Base-by-base conservation (phyloP, 2,797 vertebrate species). In the Ciconia nigra region DNA sequence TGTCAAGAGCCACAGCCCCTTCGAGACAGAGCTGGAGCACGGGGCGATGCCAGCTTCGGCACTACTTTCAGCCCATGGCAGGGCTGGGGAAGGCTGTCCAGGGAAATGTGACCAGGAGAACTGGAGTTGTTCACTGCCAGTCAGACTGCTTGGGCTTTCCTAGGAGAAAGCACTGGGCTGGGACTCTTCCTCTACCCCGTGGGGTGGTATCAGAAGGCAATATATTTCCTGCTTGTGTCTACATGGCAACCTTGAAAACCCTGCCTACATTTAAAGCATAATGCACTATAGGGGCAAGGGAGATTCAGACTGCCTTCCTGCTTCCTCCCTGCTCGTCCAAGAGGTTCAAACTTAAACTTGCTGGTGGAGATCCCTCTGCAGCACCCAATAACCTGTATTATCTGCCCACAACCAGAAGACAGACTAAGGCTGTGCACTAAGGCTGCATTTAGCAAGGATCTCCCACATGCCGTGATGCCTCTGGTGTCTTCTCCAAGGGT, bases 41-140 rank as follows among this genome's bases (percentile, higher is more conserved):
- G 5, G 62, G 17, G 12, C 2, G 0, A 11, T 28, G 42, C 44
- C 1, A 0, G 26, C 2, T 2, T 39, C 5, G 4, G 72, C 59
- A 28, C 8, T 35, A 0, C 46, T 52, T 41, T 29, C 51, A 39
- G 59, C 46, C 73, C 20, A 10, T 3, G 3, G 35, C 16, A 37
- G 5, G 33, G 10, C 42, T 35, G 71, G 69, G 21, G 13, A 35
- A 69, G 33, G 78, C 52, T 65, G 41, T 5, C 37, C 0, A 3
- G 31, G 35, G 31, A 55, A 77, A 39, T 0, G 3, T 13, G 28
- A 51, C 35, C n/a, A 12, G 54, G 22, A 67, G 78, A 51, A 52
- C 8, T 12, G 90, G 44, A 33, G 31, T 0, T 47, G 31, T 46
- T 7, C 44, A 0, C 49, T 10, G 58, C 58, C 1, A 2, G 9